phyloP scores from a whole-genome alignment of 2,888 invertebrate genomes.

The Microplitis deprimator region DNA sequence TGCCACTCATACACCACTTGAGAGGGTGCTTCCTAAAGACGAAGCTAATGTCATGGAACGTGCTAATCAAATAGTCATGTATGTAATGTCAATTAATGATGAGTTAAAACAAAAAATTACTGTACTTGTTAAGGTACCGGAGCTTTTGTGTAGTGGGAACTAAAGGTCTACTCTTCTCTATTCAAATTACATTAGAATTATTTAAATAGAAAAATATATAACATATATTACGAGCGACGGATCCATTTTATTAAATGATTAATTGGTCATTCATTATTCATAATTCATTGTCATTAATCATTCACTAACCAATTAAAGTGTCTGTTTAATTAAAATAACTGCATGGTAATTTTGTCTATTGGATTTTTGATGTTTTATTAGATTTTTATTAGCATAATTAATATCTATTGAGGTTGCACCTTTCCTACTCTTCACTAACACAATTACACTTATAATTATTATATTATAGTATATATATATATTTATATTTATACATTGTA shows the following conservation, averaged over 20 bases:
- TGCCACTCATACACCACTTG: conserved; percentile 70
- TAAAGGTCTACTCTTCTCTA: background rate
- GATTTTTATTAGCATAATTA: conserved; percentile 15
- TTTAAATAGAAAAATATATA: background rate
- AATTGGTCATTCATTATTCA: background rate
- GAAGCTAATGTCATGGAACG: conserved; percentile 87
- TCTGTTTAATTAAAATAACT: background rate
- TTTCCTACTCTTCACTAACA: conserved; percentile 24
- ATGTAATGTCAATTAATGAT: conserved; percentile 72
- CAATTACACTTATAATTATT: conserved; percentile 17
- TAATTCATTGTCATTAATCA: conserved; percentile 26
- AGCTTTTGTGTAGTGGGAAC: background rate
- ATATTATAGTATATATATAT: background rate
- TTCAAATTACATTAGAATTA: background rate
- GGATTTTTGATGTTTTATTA: conserved; percentile 1
- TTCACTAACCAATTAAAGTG: background rate
- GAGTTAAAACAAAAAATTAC: conserved; percentile 10
- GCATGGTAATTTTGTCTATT: background rate
- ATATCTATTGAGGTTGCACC: conserved; percentile 31
- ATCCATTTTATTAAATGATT: conserved; percentile 25
- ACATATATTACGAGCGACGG: background rate
- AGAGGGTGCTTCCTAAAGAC: conserved; percentile 79
- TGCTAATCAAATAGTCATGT: conserved; percentile 91
- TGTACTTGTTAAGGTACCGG: conserved; percentile 16
- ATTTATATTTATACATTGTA: conserved; percentile 1